Base-by-base conservation (phyloP, 1,140 invertebrate species). In the Lutraria rhynchaena region DNA sequence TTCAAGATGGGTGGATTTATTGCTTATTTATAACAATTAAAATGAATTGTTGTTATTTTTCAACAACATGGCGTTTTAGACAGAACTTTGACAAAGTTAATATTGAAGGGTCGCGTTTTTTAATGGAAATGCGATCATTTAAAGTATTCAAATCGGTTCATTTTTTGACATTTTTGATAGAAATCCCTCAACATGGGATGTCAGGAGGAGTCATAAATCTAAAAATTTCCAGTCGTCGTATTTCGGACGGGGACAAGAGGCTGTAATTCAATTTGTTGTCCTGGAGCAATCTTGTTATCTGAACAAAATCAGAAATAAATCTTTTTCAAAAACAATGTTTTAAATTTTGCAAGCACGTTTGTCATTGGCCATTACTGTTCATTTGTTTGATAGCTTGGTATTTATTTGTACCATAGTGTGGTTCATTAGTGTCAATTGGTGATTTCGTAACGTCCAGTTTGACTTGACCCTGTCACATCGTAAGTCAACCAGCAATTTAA, bases 241-340 rank as follows among this genome's bases (percentile, higher is more conserved):
- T 58, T 31, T 46, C 33, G 27, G 70, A 49, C 44, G 35, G 46
- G 35, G 65, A 69, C 41, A 69, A 19, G 22, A n/a, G 27, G 27
- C 13, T 44, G 17, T 61, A 7, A 57, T 44, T 58, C 37, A 19
- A 44, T 33, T 24, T 29, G n/a, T 11, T 35, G 70, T 17, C 70
- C 57, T 41, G 22, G 15, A 60, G 73, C 73, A 29, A 51, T 31
- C 29, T 61, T 76, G 37, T 76, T 76, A 76, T 76, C 73, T 24
- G 44, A 9, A 46, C 55, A 63, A 31, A 63, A 76, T 76, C 73
- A 65, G 60, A 63, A 63, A 63, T 76, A 76, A 61, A 76, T 63
- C 57, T 63, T 63, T 76, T 76, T 63, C 73, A 76, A 63, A 41
- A 41, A 41, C 15, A 41, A 63, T 58, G 0, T 73, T 74, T 58